Base-by-base conservation (phyloP, 2,113 vertebrate genomes). In the Reinhardtius hippoglossoides region DNA sequence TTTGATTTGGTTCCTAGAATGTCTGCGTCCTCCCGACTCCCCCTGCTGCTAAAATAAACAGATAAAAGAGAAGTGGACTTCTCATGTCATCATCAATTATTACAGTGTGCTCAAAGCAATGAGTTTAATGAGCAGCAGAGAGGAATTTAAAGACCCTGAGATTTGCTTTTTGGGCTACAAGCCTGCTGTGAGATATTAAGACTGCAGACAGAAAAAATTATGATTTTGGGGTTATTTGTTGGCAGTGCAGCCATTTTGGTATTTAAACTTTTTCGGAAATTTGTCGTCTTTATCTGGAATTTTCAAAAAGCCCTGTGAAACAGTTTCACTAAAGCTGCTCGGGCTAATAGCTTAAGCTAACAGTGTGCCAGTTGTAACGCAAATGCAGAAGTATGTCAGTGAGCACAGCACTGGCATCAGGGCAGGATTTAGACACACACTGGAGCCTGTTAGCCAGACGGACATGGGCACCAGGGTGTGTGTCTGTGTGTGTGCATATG, bases 331-430 rank as follows among this genome's bases (percentile, higher is more conserved):
- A 16, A 61, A 69, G 24, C 73, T 69, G 35, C 35, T 65, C 14
- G 24, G 24, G 59, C 27, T 68, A 74, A 35, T 44, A 44, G 74
- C 80, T 74, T 59, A 62, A 27, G 67, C 75, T 61, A 76, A 60
- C 35, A 62, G 42, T 37, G 62, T 16, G 40, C 55, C 52, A 61
- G 70, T 37, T 50, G 64, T 80, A 74, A 76, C 59, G 68, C 10
- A 3, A 58, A 77, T 18, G 71, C 55, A n/a, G 0, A 85, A 87
- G 82, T 76, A 71, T 88, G 84, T 90, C 82, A 87, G 60, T 80
- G 74, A 81, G 63, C 61, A 65, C 76, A 76, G 79, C 24, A 26
- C 67, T 84, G 76, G 76, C 78, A 86, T 80, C 71, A 71, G 70
- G 71, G 80, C 46, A 73, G 82, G 82, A 87, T 83, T 89, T 82